Conservation (phyloP, 2,888 invertebrate genomes). For the Blastobasis lacticolella region DNA sequence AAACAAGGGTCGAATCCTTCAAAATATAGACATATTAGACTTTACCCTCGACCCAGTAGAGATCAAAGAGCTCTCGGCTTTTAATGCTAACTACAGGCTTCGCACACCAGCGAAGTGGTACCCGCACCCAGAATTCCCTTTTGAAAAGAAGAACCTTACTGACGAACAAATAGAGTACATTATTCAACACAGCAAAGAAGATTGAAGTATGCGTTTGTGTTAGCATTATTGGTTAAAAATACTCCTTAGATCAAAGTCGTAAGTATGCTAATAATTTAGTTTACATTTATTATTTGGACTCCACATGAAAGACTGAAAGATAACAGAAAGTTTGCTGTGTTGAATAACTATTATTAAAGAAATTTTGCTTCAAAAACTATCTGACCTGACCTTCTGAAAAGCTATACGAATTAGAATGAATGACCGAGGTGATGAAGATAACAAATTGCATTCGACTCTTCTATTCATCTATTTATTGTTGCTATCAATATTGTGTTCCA, state of each 20-base stretch:
- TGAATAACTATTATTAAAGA: no score
- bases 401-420: no score
- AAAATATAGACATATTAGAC: slow-evolving; percentile 74
- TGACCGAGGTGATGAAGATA: background rate
- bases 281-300: no score
- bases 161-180: slow-evolving; percentile 40
- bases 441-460: background rate
- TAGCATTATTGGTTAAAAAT: no score
- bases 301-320: no score
- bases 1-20: slow-evolving; percentile 66
- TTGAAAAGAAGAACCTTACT: slow-evolving; percentile 54
- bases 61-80: slow-evolving; percentile 63
- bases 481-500: background rate
- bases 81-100: slow-evolving; percentile 58
- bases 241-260: no score
- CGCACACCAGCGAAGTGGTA: slow-evolving; percentile 57
- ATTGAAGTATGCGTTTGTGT: slow-evolving; percentile 23
- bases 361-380: no score
- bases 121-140: slow-evolving; percentile 52
- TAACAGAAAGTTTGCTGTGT: no score
- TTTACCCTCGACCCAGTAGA: slow-evolving; percentile 69
- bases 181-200: slow-evolving; percentile 48
- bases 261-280: no score
- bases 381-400: no score
- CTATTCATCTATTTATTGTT: background rate